A percentile compares a stretch with the other conserved stretches of the same genome.
Evolutionary conservation across 2,888 invertebrate genomes (phyloP).

Genomic region (Coelopa pilipes): DNA sequence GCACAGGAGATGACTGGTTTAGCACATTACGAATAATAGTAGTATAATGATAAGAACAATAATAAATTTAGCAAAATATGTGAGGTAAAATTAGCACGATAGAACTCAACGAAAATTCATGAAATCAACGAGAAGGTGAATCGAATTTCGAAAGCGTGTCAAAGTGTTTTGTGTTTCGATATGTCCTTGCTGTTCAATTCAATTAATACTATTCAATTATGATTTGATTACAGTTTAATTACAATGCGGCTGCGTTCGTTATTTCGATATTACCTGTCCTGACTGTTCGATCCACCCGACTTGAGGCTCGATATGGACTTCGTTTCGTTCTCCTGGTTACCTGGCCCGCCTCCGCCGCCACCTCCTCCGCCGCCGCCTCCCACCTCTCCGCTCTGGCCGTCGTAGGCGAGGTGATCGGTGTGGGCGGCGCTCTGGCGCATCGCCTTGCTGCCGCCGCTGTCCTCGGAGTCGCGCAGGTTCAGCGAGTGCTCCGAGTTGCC

Average conservation of each 20-base stretch:
- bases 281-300: conserved; percentile 81
- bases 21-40: conserved; percentile 28
- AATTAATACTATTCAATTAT: conserved; percentile 10
- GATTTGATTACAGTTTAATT: not conserved
- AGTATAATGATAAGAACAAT: conserved; percentile 6
- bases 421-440: conserved; percentile 22
- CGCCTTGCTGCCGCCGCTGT: conserved; percentile 34
- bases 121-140: conserved; percentile 20
- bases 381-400: conserved; percentile 88
- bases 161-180: conserved; percentile 26
- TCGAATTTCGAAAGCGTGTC: conserved; percentile 30
- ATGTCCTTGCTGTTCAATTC: not conserved
- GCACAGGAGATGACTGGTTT: conserved; percentile 26
- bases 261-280: conserved; percentile 72
- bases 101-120: conserved; percentile 6
- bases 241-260: not conserved
- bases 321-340: conserved; percentile 92
- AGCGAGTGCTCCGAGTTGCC: conserved; percentile 38
- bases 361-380: conserved; percentile 91
- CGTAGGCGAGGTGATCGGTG: conserved; percentile 69
- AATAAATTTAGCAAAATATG: conserved; percentile 7
- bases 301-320: conserved; percentile 87
- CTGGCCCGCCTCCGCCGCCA: conserved; percentile 66
- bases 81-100: conserved; percentile 21
- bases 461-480: conserved; percentile 40